A percentile compares a stretch with the other conserved stretches of the same genome.
phyloP scores from a whole-genome alignment of 2,797 vertebrate species.

The Phataginus tricuspis region DNA sequence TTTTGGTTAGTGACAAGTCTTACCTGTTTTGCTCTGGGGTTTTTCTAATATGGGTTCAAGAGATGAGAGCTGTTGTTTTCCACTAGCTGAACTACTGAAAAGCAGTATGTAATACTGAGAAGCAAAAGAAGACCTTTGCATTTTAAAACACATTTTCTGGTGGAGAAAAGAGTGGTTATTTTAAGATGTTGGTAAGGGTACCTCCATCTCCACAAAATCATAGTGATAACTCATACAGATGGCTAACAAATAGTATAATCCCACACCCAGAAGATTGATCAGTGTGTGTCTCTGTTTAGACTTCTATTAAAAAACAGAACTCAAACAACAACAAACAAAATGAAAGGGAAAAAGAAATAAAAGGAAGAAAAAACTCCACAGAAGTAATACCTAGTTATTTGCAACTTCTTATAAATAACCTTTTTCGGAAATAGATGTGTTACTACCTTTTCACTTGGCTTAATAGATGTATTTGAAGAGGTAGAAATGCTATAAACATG shows the following conservation, averaged over 20 bases:
- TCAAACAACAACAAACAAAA: neutral
- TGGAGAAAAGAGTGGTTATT: constrained; percentile 27
- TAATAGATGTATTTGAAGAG: constrained; percentile 37
- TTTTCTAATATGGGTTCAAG: neutral
- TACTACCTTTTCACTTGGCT: constrained; percentile 43
- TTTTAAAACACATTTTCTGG: constrained; percentile 23
- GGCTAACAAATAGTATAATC: neutral
- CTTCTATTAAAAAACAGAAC: neutral
- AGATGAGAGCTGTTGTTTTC: neutral
- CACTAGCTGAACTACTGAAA: neutral
- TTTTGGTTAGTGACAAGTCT: neutral
- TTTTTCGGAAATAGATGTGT: constrained; percentile 37
- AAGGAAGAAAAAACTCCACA: neutral
- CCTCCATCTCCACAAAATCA: neutral
- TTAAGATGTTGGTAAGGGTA: neutral
- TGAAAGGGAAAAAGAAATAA: neutral
- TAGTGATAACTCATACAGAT: neutral
- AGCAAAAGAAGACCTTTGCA: neutral
- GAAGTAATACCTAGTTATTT: constrained; percentile 38
- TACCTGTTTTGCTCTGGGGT: neutral
- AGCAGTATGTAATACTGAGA: neutral
- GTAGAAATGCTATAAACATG: neutral
- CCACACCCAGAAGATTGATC: neutral
- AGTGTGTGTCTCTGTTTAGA: neutral
- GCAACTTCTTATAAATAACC: neutral